phyloP scores from a whole-genome alignment of 1,140 invertebrate species.

The Papilio helenus region DNA sequence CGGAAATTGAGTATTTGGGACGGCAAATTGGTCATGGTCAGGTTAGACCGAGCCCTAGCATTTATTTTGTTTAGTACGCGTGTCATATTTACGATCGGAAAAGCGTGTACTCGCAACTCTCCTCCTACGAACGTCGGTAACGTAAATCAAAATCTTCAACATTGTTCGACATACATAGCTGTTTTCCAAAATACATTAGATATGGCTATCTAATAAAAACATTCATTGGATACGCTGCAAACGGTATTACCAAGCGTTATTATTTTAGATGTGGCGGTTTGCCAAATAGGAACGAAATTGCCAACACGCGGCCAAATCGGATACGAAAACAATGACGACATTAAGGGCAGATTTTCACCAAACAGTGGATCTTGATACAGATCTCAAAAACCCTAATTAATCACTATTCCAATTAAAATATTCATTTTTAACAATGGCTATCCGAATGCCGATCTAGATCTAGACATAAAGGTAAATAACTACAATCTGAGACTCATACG shows the following conservation, averaged over 20 bases:
- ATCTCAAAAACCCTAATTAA: background rate
- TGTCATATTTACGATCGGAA: conserved; percentile 19
- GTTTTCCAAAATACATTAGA: background rate
- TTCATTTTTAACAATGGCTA: too few relatives aligned
- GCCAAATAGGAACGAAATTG: conserved; percentile 61
- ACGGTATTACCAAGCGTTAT: conserved; percentile 4
- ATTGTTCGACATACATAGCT: background rate
- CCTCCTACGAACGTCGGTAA: background rate
- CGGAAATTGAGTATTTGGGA: conserved; percentile 38
- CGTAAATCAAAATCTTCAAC: background rate
- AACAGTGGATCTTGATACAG: background rate
- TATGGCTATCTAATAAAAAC: background rate
- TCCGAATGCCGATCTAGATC: too few relatives aligned
- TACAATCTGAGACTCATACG: too few relatives aligned
- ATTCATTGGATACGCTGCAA: background rate
- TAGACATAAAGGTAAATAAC: too few relatives aligned
- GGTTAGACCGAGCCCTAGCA: conserved; percentile 32
- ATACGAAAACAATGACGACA: conserved; percentile 36
- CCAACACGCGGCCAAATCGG: conserved; percentile 48
- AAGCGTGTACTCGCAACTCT: conserved; percentile 4
- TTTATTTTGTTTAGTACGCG: background rate
- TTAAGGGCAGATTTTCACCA: background rate
- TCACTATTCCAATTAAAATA: background rate
- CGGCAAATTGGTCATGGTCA: conserved; percentile 37
- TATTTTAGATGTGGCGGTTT: conserved; percentile 49